A percentile compares a stretch with the other conserved stretches of the same genome.
phyloP scores from a whole-genome alignment of 2,113 vertebrate genomes.

The Sebastes schlegelii region DNA sequence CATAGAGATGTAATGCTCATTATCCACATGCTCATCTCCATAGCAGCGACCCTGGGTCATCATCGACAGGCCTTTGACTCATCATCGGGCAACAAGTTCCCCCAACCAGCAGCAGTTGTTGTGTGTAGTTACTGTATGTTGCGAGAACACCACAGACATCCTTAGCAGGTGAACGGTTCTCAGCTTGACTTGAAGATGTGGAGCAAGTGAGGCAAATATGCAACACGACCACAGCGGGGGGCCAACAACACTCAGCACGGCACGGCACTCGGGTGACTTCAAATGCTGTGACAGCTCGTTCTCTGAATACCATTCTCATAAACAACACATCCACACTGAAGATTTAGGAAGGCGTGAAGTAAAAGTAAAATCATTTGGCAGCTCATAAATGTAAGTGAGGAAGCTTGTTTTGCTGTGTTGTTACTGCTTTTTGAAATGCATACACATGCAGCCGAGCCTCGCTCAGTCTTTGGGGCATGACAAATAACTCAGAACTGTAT shows the following conservation, averaged over 20 bases:
- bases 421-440: slow-evolving; percentile 27
- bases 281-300: slow-evolving; percentile 11
- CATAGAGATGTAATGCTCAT: slow-evolving; percentile 36
- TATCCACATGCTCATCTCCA: slow-evolving; percentile 20
- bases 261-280: neutral
- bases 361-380: neutral
- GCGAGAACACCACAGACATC: neutral
- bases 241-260: neutral
- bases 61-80: slow-evolving; percentile 17
- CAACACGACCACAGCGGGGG: slow-evolving; percentile 2
- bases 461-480: slow-evolving; percentile 34
- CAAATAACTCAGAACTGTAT: slow-evolving; percentile 49
- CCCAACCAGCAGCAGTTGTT: neutral
- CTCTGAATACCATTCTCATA: neutral
- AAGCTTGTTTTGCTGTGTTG: neutral
- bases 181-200: slow-evolving; percentile 22
- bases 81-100: slow-evolving; percentile 8
- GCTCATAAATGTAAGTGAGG: neutral
- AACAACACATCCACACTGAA: neutral
- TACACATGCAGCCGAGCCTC: neutral
- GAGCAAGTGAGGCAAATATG: neutral
- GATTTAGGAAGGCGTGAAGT: neutral
- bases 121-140: neutral
- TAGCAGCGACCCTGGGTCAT: slow-evolving; percentile 9
- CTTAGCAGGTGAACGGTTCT: neutral